Percentiles rank a stretch among this genome's conserved stretches.
Evolutionary conservation across 2,797 vertebrate genomes (phyloP).

Genomic region (Syndactyla subalaris): DNA sequence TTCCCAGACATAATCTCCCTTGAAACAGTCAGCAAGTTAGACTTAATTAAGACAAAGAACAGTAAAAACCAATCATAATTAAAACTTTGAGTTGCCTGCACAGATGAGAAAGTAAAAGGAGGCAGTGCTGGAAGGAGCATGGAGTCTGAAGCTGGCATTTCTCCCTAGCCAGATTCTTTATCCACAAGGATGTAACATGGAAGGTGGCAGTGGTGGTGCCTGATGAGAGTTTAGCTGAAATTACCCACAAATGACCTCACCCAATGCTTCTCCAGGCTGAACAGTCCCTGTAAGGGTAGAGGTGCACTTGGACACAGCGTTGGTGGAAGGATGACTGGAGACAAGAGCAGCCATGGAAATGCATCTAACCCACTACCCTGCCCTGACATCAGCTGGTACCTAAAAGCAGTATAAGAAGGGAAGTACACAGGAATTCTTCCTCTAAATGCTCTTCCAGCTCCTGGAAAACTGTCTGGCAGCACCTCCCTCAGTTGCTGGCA

Average conservation of each 20-base stretch:
- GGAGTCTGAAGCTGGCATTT: neutral
- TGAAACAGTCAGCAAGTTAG: slow-evolving; percentile 38
- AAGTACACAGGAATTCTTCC: accelerated
- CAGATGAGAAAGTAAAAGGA: neutral
- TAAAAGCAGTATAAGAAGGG: neutral
- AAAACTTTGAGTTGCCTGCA: neutral
- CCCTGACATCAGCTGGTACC: neutral
- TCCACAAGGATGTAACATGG: neutral
- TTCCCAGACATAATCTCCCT: slow-evolving; percentile 38
- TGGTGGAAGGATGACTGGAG: neutral
- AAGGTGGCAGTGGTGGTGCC: neutral
- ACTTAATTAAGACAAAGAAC: slow-evolving; percentile 70
- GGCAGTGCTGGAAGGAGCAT: neutral
- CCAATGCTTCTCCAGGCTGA: neutral
- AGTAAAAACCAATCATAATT: slow-evolving; percentile 55
- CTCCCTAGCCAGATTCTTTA: neutral
- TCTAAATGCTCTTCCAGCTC: neutral
- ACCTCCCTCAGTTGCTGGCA: neutral
- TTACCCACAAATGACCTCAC: neutral
- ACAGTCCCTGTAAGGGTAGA: neutral
- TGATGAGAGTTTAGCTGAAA: neutral
- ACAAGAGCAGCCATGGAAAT: neutral
- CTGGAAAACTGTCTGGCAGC: neutral
- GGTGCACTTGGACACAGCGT: neutral
- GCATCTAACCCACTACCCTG: neutral